Evolutionary conservation across 2,888 invertebrate species (phyloP).

Genomic region (Dimorphilus gyrociliatus): DNA sequence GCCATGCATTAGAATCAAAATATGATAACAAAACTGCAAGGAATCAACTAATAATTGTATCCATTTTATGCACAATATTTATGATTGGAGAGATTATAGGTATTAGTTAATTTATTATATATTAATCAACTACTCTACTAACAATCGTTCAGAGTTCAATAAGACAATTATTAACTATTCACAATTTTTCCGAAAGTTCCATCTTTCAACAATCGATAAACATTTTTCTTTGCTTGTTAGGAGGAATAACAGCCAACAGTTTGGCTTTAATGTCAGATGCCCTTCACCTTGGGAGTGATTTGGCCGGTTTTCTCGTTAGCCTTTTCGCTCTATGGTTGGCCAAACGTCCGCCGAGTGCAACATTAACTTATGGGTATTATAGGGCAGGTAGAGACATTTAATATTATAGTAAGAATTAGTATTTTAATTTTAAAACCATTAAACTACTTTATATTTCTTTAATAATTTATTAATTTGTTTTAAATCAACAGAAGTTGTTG

Average conservation of each 20-base stretch:
- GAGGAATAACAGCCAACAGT: constrained; percentile 55
- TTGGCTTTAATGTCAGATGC: constrained; percentile 85
- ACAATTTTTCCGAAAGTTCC: no score
- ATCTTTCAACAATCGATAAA: no score
- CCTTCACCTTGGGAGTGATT: constrained; percentile 89
- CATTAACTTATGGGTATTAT: constrained; percentile 83
- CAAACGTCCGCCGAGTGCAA: constrained; percentile 60
- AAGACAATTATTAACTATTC: no score
- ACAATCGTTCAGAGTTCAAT: no score
- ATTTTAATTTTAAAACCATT: no score
- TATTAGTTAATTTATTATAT: no score
- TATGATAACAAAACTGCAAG: constrained; percentile 18
- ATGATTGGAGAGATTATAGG: constrained; percentile 36
- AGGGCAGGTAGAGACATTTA: constrained; percentile 52
- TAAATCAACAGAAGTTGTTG: constrained; percentile 54
- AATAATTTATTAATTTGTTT: no score
- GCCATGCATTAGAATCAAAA: constrained; percentile 4
- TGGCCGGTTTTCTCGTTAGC: constrained; percentile 97
- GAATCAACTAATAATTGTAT: constrained; percentile 26
- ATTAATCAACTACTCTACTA: no score
- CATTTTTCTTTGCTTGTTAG: no score
- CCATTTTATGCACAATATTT: constrained; percentile 25
- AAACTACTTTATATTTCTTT: no score
- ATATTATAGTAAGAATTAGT: not conserved
- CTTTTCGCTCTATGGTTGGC: constrained; percentile 78